These are phyloP conservation scores for Lithobates pipiens DNA, from an alignment of 2,797 vertebrate genomes.

Conservation along the genomic window DNA sequence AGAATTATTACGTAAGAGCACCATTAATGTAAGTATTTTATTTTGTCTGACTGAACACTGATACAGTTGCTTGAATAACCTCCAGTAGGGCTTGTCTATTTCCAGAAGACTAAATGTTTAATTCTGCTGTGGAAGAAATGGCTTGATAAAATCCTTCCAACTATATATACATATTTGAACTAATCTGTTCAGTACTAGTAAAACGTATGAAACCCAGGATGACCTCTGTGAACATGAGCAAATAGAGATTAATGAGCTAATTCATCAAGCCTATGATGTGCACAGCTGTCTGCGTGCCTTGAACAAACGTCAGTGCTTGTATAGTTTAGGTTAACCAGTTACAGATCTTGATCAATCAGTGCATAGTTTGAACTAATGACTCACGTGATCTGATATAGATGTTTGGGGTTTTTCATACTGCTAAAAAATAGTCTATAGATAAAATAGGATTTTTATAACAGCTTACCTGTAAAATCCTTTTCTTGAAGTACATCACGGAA, in stretches of 20 bases:
- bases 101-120: conserved; percentile 47
- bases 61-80: conserved; percentile 36
- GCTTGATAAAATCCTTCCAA: conserved; percentile 44
- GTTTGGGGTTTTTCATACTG: too few species aligned
- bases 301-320: neutral
- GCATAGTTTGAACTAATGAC: neutral
- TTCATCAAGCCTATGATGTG: conserved; percentile 36
- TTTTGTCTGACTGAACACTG: conserved; percentile 47
- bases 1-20: conserved; percentile 67
- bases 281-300: neutral
- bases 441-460: too few species aligned
- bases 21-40: conserved; percentile 60
- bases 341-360: conserved; percentile 12
- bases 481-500: too few species aligned
- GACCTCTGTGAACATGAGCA: conserved; percentile 33
- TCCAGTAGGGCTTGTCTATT: conserved; percentile 38
- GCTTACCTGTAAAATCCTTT: too few species aligned
- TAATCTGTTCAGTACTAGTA: conserved; percentile 42
- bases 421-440: too few species aligned
- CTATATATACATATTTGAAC: conserved; percentile 50
- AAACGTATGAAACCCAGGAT: conserved; percentile 40
- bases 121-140: conserved; percentile 38
- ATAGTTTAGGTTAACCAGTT: conserved; percentile 34
- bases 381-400: neutral
- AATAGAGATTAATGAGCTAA: conserved; percentile 35